Evolutionary conservation across 2,113 vertebrate genomes (phyloP).

Genomic region (Sebastes fasciatus): DNA sequence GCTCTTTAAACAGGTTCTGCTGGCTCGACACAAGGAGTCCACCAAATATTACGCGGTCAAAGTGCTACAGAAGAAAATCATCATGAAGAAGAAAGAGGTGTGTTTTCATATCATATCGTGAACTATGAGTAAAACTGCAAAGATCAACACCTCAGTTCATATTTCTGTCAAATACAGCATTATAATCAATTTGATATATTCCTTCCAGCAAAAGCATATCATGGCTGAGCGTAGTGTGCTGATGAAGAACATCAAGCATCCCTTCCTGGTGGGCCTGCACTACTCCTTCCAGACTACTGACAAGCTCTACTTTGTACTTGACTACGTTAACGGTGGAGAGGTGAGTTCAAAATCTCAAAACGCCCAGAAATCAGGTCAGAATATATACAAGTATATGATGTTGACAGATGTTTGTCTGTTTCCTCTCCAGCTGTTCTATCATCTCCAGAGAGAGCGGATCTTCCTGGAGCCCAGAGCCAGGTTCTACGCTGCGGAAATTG

Average conservation of each 20-base stretch:
- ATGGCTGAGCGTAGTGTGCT: slow-evolving; percentile 88
- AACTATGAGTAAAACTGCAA: background rate
- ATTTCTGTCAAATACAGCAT: background rate
- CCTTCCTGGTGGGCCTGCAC: slow-evolving; percentile 88
- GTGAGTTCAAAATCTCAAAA: slow-evolving; percentile 40
- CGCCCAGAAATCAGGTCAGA: background rate
- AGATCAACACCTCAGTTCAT: background rate
- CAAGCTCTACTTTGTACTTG: slow-evolving; percentile 88
- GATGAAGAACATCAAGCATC: slow-evolving; percentile 88
- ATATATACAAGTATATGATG: background rate
- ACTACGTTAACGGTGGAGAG: slow-evolving; percentile 88
- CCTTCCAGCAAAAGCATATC: slow-evolving; percentile 87
- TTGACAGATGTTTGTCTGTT: slow-evolving; percentile 14
- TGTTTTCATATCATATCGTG: background rate
- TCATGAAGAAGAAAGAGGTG: slow-evolving; percentile 89
- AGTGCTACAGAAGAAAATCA: slow-evolving; percentile 88
- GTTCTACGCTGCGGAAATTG: slow-evolving; percentile 87
- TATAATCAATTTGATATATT: background rate
- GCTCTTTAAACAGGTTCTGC: slow-evolving; percentile 77
- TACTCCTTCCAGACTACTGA: slow-evolving; percentile 88
- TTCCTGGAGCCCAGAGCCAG: slow-evolving; percentile 87
- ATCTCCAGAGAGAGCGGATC: slow-evolving; percentile 86
- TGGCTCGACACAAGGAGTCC: slow-evolving; percentile 85
- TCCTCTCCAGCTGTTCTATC: slow-evolving; percentile 84
- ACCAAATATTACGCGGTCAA: slow-evolving; percentile 86